These are phyloP conservation scores for Acestrorhynchus altus DNA, from an alignment of 2,797 vertebrate genomes.

Conservation along the genomic window DNA sequence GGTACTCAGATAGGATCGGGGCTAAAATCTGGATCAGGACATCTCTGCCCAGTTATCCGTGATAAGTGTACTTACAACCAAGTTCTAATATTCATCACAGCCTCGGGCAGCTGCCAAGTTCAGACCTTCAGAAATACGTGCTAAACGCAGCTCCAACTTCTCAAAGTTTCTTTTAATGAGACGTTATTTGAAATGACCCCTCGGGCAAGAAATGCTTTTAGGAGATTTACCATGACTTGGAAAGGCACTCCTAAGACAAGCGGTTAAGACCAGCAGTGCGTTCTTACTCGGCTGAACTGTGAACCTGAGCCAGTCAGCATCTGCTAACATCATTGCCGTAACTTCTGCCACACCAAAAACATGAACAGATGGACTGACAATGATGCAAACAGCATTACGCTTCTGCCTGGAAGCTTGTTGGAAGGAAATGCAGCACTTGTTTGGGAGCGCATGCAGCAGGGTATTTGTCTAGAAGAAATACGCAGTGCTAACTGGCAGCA, in stretches of 20 bases:
- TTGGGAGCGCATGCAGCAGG: slow-evolving; percentile 11
- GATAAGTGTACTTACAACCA: neutral
- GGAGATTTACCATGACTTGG: neutral
- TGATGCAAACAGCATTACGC: slow-evolving; percentile 2
- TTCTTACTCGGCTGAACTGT: neutral
- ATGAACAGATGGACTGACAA: slow-evolving; percentile 30
- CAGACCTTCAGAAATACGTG: neutral
- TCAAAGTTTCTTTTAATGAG: neutral
- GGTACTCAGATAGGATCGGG: no score
- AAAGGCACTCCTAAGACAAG: neutral
- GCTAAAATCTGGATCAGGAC: no score
- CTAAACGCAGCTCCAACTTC: neutral
- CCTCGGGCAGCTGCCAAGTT: neutral
- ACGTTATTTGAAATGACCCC: neutral
- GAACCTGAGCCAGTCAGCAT: slow-evolving; percentile 32
- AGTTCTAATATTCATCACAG: neutral
- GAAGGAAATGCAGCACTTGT: slow-evolving; percentile 30
- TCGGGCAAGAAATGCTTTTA: neutral
- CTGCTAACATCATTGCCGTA: slow-evolving; percentile 29
- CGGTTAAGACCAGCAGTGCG: neutral
- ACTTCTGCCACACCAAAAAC: slow-evolving; percentile 27
- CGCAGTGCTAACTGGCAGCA: slow-evolving; percentile 8
- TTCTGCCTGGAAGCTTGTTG: slow-evolving; percentile 25
- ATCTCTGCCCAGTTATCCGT: slow-evolving; percentile 17
- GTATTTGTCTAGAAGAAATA: slow-evolving; percentile 12